These are phyloP conservation scores for Lamellibrachia satsuma DNA, from an alignment of 2,888 invertebrate genomes.

Conservation along the genomic window DNA sequence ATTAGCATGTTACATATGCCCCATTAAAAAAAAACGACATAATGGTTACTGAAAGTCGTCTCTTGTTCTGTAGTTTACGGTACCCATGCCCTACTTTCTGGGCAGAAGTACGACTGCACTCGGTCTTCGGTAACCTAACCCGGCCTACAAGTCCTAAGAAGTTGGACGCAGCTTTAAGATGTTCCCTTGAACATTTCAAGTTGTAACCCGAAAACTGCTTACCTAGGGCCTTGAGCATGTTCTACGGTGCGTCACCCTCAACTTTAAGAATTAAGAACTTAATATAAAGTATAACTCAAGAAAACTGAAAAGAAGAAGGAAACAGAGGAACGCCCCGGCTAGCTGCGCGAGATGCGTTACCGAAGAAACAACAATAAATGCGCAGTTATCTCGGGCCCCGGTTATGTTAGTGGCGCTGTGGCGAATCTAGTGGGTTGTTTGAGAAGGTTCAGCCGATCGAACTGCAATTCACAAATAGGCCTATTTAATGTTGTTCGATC, in stretches of 20 bases:
- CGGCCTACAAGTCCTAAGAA: not conserved
- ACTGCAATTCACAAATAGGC: too few species aligned
- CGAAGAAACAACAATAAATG: not conserved
- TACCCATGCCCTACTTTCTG: not conserved
- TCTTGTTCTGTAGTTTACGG: not conserved
- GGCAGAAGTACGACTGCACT: not conserved
- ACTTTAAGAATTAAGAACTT: not conserved
- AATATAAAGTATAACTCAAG: not conserved
- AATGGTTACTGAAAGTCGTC: not conserved
- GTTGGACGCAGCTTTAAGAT: not conserved
- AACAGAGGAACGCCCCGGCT: not conserved
- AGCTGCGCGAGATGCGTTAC: not conserved
- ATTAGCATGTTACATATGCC: too few species aligned
- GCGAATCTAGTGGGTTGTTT: too few species aligned
- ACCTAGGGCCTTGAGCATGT: not conserved
- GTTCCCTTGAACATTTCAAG: not conserved
- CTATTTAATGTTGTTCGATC: too few species aligned
- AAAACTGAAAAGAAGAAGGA: not conserved
- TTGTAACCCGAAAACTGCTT: not conserved
- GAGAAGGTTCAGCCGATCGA: too few species aligned
- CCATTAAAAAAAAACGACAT: too few species aligned
- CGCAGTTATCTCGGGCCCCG: not conserved
- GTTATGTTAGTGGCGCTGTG: too few species aligned
- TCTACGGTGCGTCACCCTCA: not conserved
- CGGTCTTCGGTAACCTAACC: not conserved